Conservation (phyloP, 23 tunicate genomes). For the Trididemnum clinides region DNA sequence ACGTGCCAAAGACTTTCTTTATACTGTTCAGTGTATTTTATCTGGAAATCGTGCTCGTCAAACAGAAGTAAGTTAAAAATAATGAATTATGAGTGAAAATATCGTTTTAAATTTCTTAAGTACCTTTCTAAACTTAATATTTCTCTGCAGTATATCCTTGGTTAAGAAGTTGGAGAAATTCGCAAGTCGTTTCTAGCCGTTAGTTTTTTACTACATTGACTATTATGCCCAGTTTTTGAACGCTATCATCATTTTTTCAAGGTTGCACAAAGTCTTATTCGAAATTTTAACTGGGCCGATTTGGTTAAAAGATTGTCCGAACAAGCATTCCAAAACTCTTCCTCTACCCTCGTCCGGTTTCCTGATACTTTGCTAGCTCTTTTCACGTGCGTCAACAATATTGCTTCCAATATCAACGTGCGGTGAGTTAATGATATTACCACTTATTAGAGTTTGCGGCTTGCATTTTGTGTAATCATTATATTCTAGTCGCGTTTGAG, state of each 20-base stretch:
- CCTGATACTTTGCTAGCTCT: background rate
- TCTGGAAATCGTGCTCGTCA: conserved; percentile 33
- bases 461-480: no score
- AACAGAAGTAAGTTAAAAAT: conserved; percentile 59
- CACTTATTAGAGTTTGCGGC: no score
- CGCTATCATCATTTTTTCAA: background rate
- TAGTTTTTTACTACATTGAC: no score
- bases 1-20: conserved; percentile 27
- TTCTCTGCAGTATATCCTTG: no score
- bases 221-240: no score
- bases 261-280: conserved; percentile 26
- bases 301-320: conserved; percentile 40
- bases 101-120: no score
- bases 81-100: no score
- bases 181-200: no score
- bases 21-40: conserved; percentile 50
- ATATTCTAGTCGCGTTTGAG: no score
- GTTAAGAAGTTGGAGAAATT: no score
- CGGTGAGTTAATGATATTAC: conserved; percentile 26
- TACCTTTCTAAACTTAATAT: no score
- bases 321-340: background rate
- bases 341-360: no score
- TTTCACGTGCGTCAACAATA: background rate
- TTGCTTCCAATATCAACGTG: conserved; percentile 16
- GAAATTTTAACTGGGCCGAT: conserved; percentile 62